Evolutionary conservation across 2,113 vertebrate species (phyloP).

Genomic region (Atlantisia rogersi): DNA sequence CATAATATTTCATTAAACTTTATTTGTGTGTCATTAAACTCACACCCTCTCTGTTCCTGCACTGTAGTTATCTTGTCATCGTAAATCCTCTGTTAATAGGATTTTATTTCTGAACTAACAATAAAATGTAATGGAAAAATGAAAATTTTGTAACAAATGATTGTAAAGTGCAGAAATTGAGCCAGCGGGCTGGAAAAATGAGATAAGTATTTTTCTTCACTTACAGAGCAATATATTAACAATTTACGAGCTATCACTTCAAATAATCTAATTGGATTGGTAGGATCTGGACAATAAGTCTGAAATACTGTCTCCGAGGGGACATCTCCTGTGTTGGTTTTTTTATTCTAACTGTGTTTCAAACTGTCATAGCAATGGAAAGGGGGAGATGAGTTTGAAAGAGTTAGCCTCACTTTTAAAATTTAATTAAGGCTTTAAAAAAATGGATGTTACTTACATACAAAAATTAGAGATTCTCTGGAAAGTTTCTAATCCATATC

Average conservation of each 20-base stretch:
- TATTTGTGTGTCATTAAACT: constrained; percentile 69
- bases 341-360: constrained; percentile 10
- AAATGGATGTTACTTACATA: neutral
- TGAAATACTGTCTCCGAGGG: constrained; percentile 57
- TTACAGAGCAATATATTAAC: constrained; percentile 69
- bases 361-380: neutral
- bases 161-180: constrained; percentile 61
- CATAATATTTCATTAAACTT: constrained; percentile 72
- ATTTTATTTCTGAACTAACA: constrained; percentile 71
- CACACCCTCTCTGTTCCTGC: constrained; percentile 4
- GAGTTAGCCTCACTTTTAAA: neutral
- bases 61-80: constrained; percentile 67
- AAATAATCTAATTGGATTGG: constrained; percentile 68
- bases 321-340: neutral
- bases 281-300: constrained; percentile 54
- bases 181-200: constrained; percentile 58
- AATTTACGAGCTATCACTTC: constrained; percentile 71
- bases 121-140: constrained; percentile 73
- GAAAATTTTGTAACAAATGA: constrained; percentile 65
- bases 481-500: neutral
- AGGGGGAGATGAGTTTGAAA: neutral
- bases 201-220: constrained; percentile 66
- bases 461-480: neutral
- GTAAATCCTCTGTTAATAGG: constrained; percentile 67
- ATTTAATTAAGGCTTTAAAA: neutral